phyloP scores from a whole-genome alignment of 2,888 invertebrate species.

The Diploptera punctata region DNA sequence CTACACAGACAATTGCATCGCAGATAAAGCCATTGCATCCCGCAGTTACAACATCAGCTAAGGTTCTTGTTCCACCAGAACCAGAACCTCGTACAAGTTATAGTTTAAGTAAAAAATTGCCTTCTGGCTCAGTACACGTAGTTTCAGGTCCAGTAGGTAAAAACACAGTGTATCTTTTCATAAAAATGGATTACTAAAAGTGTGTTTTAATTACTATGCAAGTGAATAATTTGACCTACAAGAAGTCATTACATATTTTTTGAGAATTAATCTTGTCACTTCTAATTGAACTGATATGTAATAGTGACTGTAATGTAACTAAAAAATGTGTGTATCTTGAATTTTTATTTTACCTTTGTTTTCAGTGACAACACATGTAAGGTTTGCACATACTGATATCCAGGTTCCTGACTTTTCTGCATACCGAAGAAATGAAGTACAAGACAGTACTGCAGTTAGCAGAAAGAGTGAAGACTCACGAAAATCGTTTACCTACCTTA shows the following conservation, averaged over 20 bases:
- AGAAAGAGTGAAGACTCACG: conserved; percentile 68
- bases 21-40: conserved; percentile 64
- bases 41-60: conserved; percentile 58
- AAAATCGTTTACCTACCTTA: conserved; percentile 82
- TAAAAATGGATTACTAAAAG: no score
- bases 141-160: conserved; percentile 67
- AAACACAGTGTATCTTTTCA: no score
- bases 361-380: conserved; percentile 64
- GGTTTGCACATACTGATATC: conserved; percentile 91
- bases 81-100: conserved; percentile 62
- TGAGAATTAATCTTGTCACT: no score
- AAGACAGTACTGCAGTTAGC: conserved; percentile 64
- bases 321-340: no score
- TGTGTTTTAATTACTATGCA: no score
- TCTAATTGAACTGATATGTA: no score
- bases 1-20: conserved; percentile 71
- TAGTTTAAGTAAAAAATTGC: conserved; percentile 64
- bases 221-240: no score
- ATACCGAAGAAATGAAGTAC: conserved; percentile 77
- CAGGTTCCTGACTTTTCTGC: conserved; percentile 84
- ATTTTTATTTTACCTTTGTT: no score
- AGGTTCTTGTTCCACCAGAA: conserved; percentile 52
- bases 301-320: no score
- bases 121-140: conserved; percentile 63
- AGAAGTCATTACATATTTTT: no score